Evolutionary conservation across 1,140 invertebrate genomes (phyloP).

Genomic region (Halesus radiatus): DNA sequence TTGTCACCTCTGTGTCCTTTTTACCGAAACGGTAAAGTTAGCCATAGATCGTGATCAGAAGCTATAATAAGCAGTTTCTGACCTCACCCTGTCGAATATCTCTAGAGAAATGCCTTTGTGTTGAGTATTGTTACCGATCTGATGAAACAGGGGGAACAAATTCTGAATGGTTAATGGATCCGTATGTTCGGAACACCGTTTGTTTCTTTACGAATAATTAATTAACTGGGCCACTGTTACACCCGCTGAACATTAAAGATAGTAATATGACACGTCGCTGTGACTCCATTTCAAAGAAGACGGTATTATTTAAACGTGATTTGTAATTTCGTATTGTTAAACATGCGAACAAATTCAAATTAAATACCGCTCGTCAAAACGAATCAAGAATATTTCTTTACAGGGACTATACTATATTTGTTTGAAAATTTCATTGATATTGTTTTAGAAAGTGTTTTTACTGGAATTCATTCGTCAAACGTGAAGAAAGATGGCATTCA

Average conservation of each 20-base stretch:
- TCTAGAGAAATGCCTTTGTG: conserved; percentile 31
- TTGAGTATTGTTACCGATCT: conserved; percentile 18
- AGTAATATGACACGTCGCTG: conserved; percentile 30
- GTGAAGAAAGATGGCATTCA: no score
- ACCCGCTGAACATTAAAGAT: neutral
- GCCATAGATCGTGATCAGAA: conserved; percentile 33
- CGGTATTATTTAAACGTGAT: neutral
- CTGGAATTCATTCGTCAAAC: no score
- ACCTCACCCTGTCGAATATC: conserved; percentile 17
- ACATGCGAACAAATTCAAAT: neutral
- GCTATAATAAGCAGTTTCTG: conserved; percentile 12
- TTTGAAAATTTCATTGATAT: neutral
- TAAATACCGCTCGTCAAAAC: neutral
- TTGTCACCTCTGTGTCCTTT: conserved; percentile 34
- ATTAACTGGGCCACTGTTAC: conserved; percentile 39
- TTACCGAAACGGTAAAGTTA: conserved; percentile 26
- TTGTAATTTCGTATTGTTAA: neutral
- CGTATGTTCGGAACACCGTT: conserved; percentile 25
- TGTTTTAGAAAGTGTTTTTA: neutral
- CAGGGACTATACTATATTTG: neutral
- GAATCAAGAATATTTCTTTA: neutral
- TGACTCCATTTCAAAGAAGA: no score
- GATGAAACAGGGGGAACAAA: conserved; percentile 31
- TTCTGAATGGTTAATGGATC: conserved; percentile 14
- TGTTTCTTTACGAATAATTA: conserved; percentile 39